Conservation (phyloP, 2,888 invertebrate genomes). For the Eupsilia transversa region DNA sequence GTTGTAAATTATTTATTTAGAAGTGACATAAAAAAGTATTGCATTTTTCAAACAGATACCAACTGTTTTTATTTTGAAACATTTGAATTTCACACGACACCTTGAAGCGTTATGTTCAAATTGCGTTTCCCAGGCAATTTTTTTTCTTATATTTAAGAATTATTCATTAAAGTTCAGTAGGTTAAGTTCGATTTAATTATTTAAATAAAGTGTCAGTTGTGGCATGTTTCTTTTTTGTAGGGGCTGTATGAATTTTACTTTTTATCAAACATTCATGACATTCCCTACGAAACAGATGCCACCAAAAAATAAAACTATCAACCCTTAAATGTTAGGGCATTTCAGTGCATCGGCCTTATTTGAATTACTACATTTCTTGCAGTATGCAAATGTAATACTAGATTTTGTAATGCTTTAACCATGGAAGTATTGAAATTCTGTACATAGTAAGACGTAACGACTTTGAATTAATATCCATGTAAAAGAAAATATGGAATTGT, state of each 20-base stretch:
- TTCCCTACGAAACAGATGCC: slow-evolving; percentile 42
- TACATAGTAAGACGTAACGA: slow-evolving; percentile 26
- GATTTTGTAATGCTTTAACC: slow-evolving; percentile 22
- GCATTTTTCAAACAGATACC: background rate
- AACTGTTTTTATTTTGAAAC: background rate
- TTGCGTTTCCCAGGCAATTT: background rate
- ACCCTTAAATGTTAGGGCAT: background rate
- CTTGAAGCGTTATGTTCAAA: slow-evolving; percentile 1
- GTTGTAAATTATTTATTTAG: slow-evolving; percentile 55
- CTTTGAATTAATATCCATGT: slow-evolving; percentile 8
- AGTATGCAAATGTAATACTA: slow-evolving; percentile 14
- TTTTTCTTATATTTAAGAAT: slow-evolving; percentile 19
- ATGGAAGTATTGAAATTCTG: slow-evolving; percentile 42
- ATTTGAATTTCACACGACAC: slow-evolving; percentile 18
- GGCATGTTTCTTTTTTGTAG: slow-evolving; percentile 34
- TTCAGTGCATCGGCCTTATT: slow-evolving; percentile 3
- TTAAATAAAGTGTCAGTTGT: slow-evolving; percentile 7
- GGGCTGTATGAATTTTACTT: slow-evolving; percentile 36
- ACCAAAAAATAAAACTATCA: background rate
- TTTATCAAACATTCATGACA: slow-evolving; percentile 28
- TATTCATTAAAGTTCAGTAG: slow-evolving; percentile 21
- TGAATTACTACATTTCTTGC: slow-evolving; percentile 16
- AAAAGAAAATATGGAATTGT: slow-evolving; percentile 10
- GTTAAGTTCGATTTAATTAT: slow-evolving; percentile 26
- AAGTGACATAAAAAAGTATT: slow-evolving; percentile 29